Conservation (phyloP, 1,140 invertebrate genomes). For the Zaprionus gabonicus region DNA sequence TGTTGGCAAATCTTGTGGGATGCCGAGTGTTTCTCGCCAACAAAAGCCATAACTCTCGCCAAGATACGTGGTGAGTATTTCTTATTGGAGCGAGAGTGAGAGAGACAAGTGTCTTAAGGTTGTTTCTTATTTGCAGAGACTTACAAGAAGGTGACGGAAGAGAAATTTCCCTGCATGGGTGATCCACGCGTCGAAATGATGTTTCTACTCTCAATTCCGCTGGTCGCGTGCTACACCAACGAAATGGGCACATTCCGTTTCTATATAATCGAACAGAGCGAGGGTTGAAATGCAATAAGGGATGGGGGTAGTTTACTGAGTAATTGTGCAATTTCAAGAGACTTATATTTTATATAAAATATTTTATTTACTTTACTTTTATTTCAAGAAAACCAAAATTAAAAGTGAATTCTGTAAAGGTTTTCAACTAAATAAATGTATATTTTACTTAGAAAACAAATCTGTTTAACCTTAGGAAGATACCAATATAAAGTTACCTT, state of each 20-base stretch:
- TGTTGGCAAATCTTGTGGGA: conserved; percentile 39
- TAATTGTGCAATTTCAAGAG: conserved; percentile 34
- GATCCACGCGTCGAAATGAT: conserved; percentile 53
- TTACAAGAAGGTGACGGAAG: conserved; percentile 44
- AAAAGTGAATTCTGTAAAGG: too few species aligned
- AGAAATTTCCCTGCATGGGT: conserved; percentile 54
- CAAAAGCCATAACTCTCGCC: conserved; percentile 48
- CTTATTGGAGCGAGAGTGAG: neutral
- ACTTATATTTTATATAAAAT: neutral
- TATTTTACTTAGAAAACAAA: too few species aligned
- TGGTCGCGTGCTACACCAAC: conserved; percentile 51
- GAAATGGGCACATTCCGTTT: conserved; percentile 56
- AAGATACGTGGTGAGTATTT: conserved; percentile 62
- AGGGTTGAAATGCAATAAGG: neutral
- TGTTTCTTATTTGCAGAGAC: conserved; percentile 35
- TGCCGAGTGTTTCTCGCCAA: conserved; percentile 36
- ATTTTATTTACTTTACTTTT: too few species aligned
- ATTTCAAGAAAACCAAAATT: too few species aligned
- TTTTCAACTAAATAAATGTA: too few species aligned
- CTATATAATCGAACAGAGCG: conserved; percentile 26
- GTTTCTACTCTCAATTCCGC: conserved; percentile 56
- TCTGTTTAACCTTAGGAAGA: too few species aligned
- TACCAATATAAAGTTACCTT: too few species aligned
- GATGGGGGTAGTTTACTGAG: neutral
- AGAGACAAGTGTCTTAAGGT: conserved; percentile 5